Evolutionary conservation across 1,140 invertebrate species (phyloP), one percentile per base, ranked within the genome.

Genomic region (Aricia agestis): DNA sequence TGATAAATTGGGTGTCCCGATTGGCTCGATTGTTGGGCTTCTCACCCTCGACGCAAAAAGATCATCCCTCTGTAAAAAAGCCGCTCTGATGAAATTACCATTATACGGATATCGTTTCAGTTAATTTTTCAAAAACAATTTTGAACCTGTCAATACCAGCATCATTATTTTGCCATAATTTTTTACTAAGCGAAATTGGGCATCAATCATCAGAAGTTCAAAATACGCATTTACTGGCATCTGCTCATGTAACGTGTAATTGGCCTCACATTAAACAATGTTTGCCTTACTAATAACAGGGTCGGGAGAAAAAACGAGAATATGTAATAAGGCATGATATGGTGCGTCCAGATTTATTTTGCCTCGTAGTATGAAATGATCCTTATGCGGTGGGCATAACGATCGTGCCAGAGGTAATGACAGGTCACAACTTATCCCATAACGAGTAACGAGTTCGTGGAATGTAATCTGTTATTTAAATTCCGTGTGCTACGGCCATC

Each of bases 391-490:
- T 36, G 5, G 36, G 36, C 36, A 36, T 36, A 36, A 36, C 5
- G 9, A 6, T 36, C 6, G 6, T 36, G 36, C 9, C 36, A 36
- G 36, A 63, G 17, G 59, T 18, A 17, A 63, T 25, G 59, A 63
- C 18, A 18, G 17, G 17, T 19, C 17, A 11, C 18, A 52, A 52
- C 11, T 52, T 52, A 52, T 15, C 13, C 45, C 45, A 52, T 52
- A 18, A 63, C 17, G 17, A 63, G 59, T 63, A 63, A 63, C 59
- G 59, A 63, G 59, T 63, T 19, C 59, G 17, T 63, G 59, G 59
- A 63, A 63, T 63, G 59, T 63, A 19, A 63, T 63, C 59, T 63
- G 59, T 63, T 17, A 17, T 19, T 59, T n/a, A 59, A 59, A 59
- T 19, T 59, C 15, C n/a, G 5, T 59, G 18, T 19, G n/a, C 45